These are phyloP conservation scores for Eretmodus cyanostictus DNA, from an alignment of 2,113 vertebrate species.

Conservation along the genomic window DNA sequence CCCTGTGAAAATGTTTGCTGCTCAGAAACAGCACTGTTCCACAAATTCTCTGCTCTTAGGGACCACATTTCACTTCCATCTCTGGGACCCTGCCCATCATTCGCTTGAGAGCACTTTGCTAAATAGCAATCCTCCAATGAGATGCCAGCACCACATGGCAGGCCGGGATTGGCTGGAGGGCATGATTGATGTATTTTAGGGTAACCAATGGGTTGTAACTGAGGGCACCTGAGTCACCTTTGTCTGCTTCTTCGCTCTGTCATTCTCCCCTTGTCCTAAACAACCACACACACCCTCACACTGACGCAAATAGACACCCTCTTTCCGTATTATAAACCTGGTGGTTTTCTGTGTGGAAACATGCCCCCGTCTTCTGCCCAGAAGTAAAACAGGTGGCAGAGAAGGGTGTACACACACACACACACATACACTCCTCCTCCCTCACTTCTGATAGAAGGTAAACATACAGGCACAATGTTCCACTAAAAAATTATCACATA, in stretches of 20 bases:
- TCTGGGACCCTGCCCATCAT: slow-evolving; percentile 60
- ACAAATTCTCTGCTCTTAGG: slow-evolving; percentile 5
- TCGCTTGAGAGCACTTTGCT: slow-evolving; percentile 68
- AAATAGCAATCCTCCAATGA: slow-evolving; percentile 72
- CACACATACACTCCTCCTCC: neutral
- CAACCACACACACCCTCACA: neutral
- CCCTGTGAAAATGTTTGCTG: neutral
- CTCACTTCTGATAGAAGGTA: slow-evolving; percentile 11
- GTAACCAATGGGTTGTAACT: slow-evolving; percentile 62
- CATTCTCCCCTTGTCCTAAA: slow-evolving; percentile 42
- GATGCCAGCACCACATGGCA: slow-evolving; percentile 70
- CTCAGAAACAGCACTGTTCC: neutral
- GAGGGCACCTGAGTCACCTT: slow-evolving; percentile 62
- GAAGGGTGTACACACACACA: slow-evolving; percentile 21
- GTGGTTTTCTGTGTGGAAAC: slow-evolving; percentile 5
- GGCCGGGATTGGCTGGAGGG: slow-evolving; percentile 66
- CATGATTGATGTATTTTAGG: slow-evolving; percentile 60
- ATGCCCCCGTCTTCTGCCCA: neutral
- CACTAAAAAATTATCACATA: neutral
- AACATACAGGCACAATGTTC: neutral
- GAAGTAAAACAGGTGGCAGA: slow-evolving; percentile 62
- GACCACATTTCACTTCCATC: slow-evolving; percentile 35
- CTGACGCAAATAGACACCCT: neutral
- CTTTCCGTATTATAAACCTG: slow-evolving; percentile 10
- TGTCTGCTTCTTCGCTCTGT: slow-evolving; percentile 48